Evolutionary conservation across 64 coral and sea anemone species (phyloP).

Genomic region (Orbicella faveolata): DNA sequence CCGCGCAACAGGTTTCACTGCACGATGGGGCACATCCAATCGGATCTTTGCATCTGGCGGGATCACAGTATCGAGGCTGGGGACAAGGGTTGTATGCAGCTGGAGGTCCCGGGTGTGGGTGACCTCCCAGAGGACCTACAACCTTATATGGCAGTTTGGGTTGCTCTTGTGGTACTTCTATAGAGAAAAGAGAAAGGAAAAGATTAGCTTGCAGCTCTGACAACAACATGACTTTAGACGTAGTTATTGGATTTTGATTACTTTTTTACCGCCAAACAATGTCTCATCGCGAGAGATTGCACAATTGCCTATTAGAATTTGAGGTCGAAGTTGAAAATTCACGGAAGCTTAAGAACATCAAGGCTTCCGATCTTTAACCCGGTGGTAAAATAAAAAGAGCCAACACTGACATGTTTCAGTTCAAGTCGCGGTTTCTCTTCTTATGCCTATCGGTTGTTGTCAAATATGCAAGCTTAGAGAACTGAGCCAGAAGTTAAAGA

Average conservation of each 20-base stretch:
- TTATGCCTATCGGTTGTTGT: conserved; percentile 29
- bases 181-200: conserved; percentile 36
- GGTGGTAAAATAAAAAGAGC: background rate
- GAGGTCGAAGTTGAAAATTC: background rate
- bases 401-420: background rate
- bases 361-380: conserved; percentile 57
- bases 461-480: conserved; percentile 77
- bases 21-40: conserved; percentile 69
- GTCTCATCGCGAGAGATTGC: conserved; percentile 25
- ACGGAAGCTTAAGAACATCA: conserved; percentile 55
- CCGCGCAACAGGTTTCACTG: conserved; percentile 58
- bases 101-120: conserved; percentile 83
- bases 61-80: conserved; percentile 50
- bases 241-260: background rate
- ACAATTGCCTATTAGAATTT: background rate
- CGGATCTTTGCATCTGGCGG: conserved; percentile 57
- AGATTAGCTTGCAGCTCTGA: conserved; percentile 81
- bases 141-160: conserved; percentile 44
- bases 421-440: background rate
- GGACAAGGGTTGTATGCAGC: conserved; percentile 80
- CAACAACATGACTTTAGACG: background rate
- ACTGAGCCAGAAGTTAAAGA: conserved; percentile 45
- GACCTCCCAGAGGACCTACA: conserved; percentile 67
- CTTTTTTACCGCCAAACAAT: background rate
- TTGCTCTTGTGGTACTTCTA: background rate